Conservation (phyloP, 35 echinoderm and acorn worm species). For the Ptychodera flava region DNA sequence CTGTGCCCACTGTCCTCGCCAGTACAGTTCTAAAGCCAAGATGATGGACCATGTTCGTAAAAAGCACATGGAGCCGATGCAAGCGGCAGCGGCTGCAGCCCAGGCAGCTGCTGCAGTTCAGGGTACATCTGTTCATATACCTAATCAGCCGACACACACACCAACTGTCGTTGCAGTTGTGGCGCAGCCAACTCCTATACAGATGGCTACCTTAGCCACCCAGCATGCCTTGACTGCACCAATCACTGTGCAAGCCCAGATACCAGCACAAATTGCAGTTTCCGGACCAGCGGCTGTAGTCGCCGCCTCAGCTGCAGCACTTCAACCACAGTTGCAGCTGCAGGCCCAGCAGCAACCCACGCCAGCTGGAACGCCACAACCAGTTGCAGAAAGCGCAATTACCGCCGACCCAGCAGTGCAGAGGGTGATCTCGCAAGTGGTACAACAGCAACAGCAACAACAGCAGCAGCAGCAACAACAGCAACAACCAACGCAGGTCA, state of each 20-base stretch:
- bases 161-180: background rate
- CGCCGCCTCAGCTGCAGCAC: conserved; percentile 47
- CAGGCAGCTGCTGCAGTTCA: background rate
- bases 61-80: conserved; percentile 93
- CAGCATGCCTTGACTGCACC: conserved; percentile 10
- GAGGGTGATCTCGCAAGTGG: conserved; percentile 14
- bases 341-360: conserved; percentile 12
- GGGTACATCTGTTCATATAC: background rate
- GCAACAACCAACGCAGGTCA: conserved; percentile 21
- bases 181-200: background rate
- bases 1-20: conserved; percentile 94
- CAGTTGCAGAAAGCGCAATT: conserved; percentile 20
- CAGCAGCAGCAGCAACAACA: background rate
- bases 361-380: conserved; percentile 29
- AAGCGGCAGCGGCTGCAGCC: conserved; percentile 14
- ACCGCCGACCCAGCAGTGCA: conserved; percentile 21
- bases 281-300: conserved; percentile 42
- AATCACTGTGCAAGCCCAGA: background rate
- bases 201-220: background rate
- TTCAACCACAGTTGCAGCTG: background rate
- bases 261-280: conserved; percentile 18
- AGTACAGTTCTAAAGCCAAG: conserved; percentile 98
- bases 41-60: conserved; percentile 99
- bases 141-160: background rate
- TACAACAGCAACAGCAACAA: background rate